Conservation (phyloP, 2,113 vertebrate genomes). For the Boulengeromyrus knoepffleri region DNA sequence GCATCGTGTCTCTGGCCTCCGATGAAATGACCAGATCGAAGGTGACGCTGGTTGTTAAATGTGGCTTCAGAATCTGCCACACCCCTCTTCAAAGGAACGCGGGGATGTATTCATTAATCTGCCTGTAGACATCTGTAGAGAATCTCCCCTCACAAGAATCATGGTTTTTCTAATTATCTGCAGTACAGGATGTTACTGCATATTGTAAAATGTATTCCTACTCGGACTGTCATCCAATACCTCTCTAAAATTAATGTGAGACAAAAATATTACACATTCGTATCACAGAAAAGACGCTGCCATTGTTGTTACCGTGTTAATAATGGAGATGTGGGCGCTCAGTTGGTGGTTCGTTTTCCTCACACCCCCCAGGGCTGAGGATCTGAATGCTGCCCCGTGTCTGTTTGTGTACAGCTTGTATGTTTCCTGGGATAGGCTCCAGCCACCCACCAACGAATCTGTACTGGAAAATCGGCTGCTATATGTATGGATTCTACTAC, state of each 20-base stretch:
- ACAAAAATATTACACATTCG: not conserved
- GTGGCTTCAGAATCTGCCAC: not conserved
- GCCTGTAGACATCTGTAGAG: not conserved
- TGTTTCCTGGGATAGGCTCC: not conserved
- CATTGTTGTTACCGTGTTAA: not conserved
- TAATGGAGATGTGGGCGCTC: not conserved
- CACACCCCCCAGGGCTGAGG: not conserved
- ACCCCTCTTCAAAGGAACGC: no score
- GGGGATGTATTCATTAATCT: not conserved
- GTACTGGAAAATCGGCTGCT: not conserved
- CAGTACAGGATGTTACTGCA: not conserved
- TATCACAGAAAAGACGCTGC: not conserved
- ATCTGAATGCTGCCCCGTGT: not conserved
- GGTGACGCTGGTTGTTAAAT: slow-evolving; percentile 43
- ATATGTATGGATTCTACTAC: not conserved
- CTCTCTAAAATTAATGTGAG: not conserved
- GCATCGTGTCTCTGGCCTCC: slow-evolving; percentile 74
- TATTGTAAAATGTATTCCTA: not conserved
- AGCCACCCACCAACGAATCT: not conserved
- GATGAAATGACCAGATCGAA: slow-evolving; percentile 86
- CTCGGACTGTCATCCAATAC: not conserved
- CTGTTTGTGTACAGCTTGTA: not conserved
- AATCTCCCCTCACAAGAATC: not conserved
- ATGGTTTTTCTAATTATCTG: not conserved
- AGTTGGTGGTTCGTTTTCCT: not conserved